Conservation (phyloP, 2,113 vertebrate genomes). For the Osmerus mordax region DNA sequence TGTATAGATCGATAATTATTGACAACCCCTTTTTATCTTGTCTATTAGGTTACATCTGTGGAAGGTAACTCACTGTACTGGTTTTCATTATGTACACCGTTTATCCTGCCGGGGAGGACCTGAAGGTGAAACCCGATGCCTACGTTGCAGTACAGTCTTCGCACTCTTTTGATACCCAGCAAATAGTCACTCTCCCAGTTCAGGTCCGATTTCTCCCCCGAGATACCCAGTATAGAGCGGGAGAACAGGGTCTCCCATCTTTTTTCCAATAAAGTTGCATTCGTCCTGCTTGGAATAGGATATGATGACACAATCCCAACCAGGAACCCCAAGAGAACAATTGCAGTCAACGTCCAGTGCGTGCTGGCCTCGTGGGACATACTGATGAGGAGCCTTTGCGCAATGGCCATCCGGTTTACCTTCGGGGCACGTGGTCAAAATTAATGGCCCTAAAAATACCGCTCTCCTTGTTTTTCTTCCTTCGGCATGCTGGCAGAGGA, state of each 20-base stretch:
- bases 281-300: constrained; percentile 77
- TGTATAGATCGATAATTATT: constrained; percentile 59
- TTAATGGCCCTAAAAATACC: constrained; percentile 99
- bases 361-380: constrained; percentile 85
- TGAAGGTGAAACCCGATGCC: constrained; percentile 98
- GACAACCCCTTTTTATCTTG: constrained; percentile 58
- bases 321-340: constrained; percentile 80
- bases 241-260: constrained; percentile 85
- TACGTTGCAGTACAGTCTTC: constrained; percentile 98
- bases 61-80: constrained; percentile 95
- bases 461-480: constrained; percentile 91
- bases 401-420: constrained; percentile 90
- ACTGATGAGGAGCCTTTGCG: constrained; percentile 89
- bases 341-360: constrained; percentile 80
- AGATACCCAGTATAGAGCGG: constrained; percentile 84
- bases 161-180: constrained; percentile 92
- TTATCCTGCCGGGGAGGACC: constrained; percentile 88
- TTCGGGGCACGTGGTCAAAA: constrained; percentile 94
- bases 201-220: constrained; percentile 82
- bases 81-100: constrained; percentile 89
- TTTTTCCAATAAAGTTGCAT: constrained; percentile 81
- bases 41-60: constrained; percentile 71
- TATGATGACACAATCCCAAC: constrained; percentile 79
- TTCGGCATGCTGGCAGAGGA: constrained; percentile 88
- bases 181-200: constrained; percentile 94